Conservation (phyloP, 37 sponge, comb jelly and placozoan species). For the Beroe ovata region DNA sequence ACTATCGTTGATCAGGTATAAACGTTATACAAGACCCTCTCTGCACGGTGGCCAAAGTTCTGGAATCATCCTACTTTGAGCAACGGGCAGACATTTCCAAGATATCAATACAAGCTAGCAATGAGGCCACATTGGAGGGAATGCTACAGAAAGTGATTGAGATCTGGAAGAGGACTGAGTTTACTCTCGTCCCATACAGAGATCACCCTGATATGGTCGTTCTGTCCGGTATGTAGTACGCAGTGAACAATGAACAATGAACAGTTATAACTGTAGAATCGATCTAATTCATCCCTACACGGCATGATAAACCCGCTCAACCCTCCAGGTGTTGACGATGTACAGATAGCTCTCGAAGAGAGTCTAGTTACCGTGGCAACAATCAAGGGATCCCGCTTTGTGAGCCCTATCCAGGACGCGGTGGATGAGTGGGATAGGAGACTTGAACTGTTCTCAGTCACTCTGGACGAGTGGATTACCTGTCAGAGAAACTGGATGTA, state of each 20-base stretch:
- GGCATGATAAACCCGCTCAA: no score
- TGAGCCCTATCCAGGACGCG: conserved; percentile 75
- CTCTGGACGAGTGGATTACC: conserved; percentile 74
- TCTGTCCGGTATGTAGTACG: conserved; percentile 2
- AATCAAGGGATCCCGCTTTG: conserved; percentile 77
- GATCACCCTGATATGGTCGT: conserved; percentile 66
- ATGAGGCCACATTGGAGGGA: conserved; percentile 72
- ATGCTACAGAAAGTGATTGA: conserved; percentile 74
- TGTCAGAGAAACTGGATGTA: conserved; percentile 85
- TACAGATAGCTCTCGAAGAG: conserved; percentile 74
- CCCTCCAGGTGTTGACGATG: conserved; percentile 74
- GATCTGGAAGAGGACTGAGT: conserved; percentile 71
- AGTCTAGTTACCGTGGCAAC: conserved; percentile 75
- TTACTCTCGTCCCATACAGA: conserved; percentile 69
- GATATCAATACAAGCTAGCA: conserved; percentile 73
- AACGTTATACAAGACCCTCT: conserved; percentile 60
- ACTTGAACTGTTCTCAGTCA: conserved; percentile 71
- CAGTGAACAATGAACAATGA: no score
- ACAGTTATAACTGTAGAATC: no score
- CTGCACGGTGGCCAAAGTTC: conserved; percentile 54
- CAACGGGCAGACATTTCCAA: conserved; percentile 63
- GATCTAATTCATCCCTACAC: no score
- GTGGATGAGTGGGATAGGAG: conserved; percentile 76
- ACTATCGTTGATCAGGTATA: no score
- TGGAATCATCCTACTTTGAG: conserved; percentile 69